Evolutionary conservation across 2,888 invertebrate species (phyloP).

Genomic region (Eremobia ochroleuca): DNA sequence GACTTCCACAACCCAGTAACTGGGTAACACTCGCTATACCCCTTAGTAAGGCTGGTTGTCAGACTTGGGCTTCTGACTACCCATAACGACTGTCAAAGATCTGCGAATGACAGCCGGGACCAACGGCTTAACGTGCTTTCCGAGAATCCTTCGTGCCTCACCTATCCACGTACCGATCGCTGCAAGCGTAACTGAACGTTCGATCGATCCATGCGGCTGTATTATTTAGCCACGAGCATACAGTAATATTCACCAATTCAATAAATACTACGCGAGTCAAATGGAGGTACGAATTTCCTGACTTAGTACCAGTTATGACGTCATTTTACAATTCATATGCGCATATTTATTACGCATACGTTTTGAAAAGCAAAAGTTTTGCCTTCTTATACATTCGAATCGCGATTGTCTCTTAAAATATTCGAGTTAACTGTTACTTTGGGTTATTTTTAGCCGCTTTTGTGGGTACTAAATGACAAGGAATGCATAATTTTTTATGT

Average conservation of each 20-base stretch:
- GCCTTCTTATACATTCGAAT: slow-evolving; percentile 39
- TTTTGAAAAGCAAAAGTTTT: slow-evolving; percentile 61
- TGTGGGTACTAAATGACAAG: slow-evolving; percentile 28
- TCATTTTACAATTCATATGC: slow-evolving; percentile 58
- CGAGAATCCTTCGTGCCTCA: not conserved
- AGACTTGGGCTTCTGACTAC: not conserved
- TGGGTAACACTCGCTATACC: not conserved
- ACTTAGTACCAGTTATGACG: slow-evolving; percentile 28
- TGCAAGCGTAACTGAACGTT: not conserved
- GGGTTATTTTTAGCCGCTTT: slow-evolving; percentile 57
- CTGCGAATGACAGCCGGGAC: not conserved
- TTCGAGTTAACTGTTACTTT: slow-evolving; percentile 57
- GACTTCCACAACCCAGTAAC: not conserved
- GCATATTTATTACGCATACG: slow-evolving; percentile 55
- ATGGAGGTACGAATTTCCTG: slow-evolving; percentile 23
- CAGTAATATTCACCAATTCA: slow-evolving; percentile 21
- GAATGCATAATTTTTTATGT: slow-evolving; percentile 31
- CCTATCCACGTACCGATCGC: not conserved
- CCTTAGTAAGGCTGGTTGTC: not conserved
- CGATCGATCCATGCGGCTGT: not conserved
- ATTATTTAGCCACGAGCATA: not conserved
- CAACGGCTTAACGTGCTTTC: not conserved
- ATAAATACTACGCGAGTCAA: not conserved
- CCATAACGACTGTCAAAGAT: not conserved
- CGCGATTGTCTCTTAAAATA: slow-evolving; percentile 60